Evolutionary conservation across 2,797 vertebrate species (phyloP).

Genomic region (Anableps anableps): DNA sequence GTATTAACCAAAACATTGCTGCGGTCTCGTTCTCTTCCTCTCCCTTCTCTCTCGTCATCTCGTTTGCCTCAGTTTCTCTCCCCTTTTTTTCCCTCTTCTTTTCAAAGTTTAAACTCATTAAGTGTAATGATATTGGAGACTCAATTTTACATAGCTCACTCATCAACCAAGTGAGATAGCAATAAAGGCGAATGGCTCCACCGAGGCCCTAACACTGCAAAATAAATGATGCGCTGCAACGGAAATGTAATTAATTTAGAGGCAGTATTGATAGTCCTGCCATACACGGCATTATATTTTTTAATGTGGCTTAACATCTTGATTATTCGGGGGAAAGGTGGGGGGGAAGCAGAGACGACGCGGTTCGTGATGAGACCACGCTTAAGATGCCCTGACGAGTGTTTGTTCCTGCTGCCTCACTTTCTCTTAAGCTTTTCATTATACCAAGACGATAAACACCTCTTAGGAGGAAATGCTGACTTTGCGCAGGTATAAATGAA

Average conservation of each 20-base stretch:
- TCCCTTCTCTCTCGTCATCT: conserved; percentile 38
- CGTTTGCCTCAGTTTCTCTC: conserved; percentile 49
- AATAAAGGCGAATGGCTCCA: conserved; percentile 99
- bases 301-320: conserved; percentile 99
- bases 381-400: conserved; percentile 76
- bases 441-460: conserved; percentile 72
- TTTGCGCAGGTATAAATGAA: conserved; percentile 56
- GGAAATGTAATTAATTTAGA: conserved; percentile 99
- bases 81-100: conserved; percentile 75
- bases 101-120: conserved; percentile 95
- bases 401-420: conserved; percentile 74
- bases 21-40: conserved; percentile 45
- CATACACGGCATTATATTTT: conserved; percentile 96
- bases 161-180: conserved; percentile 95
- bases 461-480: conserved; percentile 61
- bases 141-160: conserved; percentile 96
- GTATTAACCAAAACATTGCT: conserved; percentile 73
- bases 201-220: conserved; percentile 93
- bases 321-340: conserved; percentile 82
- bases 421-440: conserved; percentile 85
- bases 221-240: conserved; percentile 99
- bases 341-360: conserved; percentile 67
- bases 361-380: conserved; percentile 75
- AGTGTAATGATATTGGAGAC: conserved; percentile 96
- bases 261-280: conserved; percentile 99